Evolutionary conservation across 2,888 invertebrate species (phyloP), one percentile per base, ranked within the genome.

Genomic region (Drosophila paracracens): DNA sequence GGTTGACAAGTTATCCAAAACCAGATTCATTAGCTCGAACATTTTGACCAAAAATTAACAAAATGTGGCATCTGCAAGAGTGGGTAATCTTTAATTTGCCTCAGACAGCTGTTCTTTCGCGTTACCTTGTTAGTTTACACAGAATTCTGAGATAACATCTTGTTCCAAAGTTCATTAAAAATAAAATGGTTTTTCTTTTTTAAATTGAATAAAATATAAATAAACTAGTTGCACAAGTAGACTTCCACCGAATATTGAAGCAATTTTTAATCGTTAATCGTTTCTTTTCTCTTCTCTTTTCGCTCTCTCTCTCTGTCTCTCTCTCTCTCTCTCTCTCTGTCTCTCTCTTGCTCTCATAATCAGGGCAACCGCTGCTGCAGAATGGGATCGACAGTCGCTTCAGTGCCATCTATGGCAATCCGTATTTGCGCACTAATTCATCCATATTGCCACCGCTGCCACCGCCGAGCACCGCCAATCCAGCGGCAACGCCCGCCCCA

Each of bases 371-470:
- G 38, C 84, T 93, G 65, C 87, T 93, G 57, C 93, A 93, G 81
- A 93, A 93, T 72, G 93, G 93, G 74, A 92, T 92, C 70, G 92
- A 92, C 54, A 92, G 92, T 54, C 94, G 97, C 78, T 98, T 96
- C 92, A 97, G 97, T 59, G 98, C 98, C 43, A 96, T 97, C 10
- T 98, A 98, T 91, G 97, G 97, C 66, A 98, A 98, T 93, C 98
- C 98, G 1, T 98, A 98, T 93, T 94, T 97, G 77, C 94, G 97
- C 91, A 95, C 95, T 70, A 95, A 95, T 57, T 95, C 94, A 74
- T 94, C 93, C 71, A 92, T 93, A 73, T 91, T 93, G 92, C 92
- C 93, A 93, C 93, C 93, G 64, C 89, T 93, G 88, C 95, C 94
- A 91, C 95, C 94, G 66, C 95, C 94, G 83, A 95, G 94, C 93